Base-by-base conservation (phyloP, 2,888 invertebrate genomes). In the Oligia fasciuncula region DNA sequence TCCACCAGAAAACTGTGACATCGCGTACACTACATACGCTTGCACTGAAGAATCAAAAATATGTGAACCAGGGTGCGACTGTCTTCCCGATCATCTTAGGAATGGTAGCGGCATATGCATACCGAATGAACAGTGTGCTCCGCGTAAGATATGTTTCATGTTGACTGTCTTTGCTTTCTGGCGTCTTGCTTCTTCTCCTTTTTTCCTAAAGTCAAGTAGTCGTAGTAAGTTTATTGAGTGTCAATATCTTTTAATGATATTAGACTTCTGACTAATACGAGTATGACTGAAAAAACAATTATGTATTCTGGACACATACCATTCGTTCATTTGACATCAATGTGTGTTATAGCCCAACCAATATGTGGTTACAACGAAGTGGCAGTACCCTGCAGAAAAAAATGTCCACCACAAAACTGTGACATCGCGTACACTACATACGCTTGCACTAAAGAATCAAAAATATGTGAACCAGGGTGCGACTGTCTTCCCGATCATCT, bases 21-120 rank as follows among this genome's bases (percentile, higher is more conserved):
- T 87, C 65, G 79, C 90, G 0, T 92, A 91, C 73, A 92, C 91
- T 0, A 83, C 88, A 0, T 93, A 91, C 57, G n/a, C 62, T 23
- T 90, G 89, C 66, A 84, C 85, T 0, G 71, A 88, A 0, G 77
- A 78, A 4, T 62, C 76, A 1, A 72, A 84, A 5, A 77, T 85
- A 9, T 93, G 93, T 78, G 87, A 90, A 73, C 80, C 85, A 62
- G 94, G 94, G 0, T 94, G 95, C 69, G 91, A 93, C 23, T 95
- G 94, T 80, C 85, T 90, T 0, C 54, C 86, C 0, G 91, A 90
- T 57, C 92, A 92, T 78, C 81, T 93, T 23, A 91, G 91, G 54
- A 88, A 94, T 66, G 29, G 76, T 0, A 73, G 60, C 14, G 91
- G 88, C n/a, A 71, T 84, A 35, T 94, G 93, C 79, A 85, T 93